phyloP scores from a whole-genome alignment of 2,113 vertebrate genomes.

The Gymnarchus niloticus region DNA sequence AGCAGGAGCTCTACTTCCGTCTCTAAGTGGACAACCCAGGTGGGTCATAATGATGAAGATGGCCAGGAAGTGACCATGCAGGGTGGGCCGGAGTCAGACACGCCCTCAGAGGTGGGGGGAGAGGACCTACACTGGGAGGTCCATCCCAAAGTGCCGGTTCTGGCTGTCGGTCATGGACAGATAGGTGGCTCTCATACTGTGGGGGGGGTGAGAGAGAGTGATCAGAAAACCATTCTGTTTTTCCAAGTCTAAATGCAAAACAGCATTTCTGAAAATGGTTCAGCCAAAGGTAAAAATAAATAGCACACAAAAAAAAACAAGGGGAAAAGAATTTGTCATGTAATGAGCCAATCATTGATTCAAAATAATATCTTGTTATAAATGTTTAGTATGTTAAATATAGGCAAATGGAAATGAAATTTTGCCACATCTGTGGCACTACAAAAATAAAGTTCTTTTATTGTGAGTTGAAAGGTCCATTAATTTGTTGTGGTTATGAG shows the following conservation, averaged over 20 bases:
- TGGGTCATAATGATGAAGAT: background rate
- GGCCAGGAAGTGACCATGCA: background rate
- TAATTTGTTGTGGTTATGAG: background rate
- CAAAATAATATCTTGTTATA: background rate
- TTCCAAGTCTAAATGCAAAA: background rate
- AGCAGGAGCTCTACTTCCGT: background rate
- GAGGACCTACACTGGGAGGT: conserved; percentile 71
- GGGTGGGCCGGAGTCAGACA: background rate
- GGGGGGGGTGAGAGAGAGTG: conserved; percentile 38
- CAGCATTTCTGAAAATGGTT: background rate
- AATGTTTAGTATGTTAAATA: background rate
- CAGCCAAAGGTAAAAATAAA: background rate
- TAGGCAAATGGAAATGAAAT: background rate
- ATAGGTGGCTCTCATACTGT: conserved; percentile 92
- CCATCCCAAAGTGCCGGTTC: conserved; percentile 64
- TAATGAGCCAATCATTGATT: background rate
- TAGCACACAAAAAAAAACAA: background rate
- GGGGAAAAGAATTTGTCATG: background rate
- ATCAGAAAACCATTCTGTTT: conserved; percentile 24
- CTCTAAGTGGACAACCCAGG: background rate
- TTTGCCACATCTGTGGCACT: background rate
- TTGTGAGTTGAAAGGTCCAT: background rate
- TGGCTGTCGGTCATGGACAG: conserved; percentile 82
- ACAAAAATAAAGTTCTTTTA: conserved; percentile 1
- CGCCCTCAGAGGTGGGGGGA: conserved; percentile 8